Conservation (phyloP, 1,140 invertebrate species). For the Hormaphis cornu region DNA sequence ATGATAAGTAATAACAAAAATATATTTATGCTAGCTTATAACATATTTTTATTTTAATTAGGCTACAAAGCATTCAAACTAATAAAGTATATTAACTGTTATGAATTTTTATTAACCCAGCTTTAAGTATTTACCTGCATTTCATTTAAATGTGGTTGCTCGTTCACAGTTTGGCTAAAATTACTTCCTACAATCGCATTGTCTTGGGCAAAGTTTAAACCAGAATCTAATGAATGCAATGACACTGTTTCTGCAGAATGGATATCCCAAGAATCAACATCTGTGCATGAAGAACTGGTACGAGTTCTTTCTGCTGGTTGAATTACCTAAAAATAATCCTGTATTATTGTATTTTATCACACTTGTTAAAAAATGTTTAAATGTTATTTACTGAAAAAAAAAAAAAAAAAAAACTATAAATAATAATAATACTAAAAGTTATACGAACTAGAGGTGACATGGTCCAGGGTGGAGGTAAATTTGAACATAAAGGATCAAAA, state of each 20-base stretch:
- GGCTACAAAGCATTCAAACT: no score
- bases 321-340: not conserved
- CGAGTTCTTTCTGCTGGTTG: slow-evolving; percentile 3
- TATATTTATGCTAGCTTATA: no score
- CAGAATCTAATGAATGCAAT: slow-evolving; percentile 37
- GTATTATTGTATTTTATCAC: not conserved
- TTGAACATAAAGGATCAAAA: slow-evolving; percentile 37
- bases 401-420: no score
- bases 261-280: slow-evolving; percentile 31
- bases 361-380: no score
- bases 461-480: slow-evolving; percentile 9
- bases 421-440: not conserved
- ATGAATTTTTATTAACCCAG: no score
- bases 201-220: slow-evolving; percentile 39
- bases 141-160: slow-evolving; percentile 49
- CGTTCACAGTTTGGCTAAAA: slow-evolving; percentile 40
- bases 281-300: slow-evolving; percentile 17
- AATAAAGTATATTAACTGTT: no score
- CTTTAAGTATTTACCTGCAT: no score
- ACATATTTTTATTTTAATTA: no score
- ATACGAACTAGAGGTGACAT: slow-evolving; percentile 31
- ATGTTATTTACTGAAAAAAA: no score
- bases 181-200: slow-evolving; percentile 36
- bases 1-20: no score
- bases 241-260: slow-evolving; percentile 36